A percentile compares a stretch with the other conserved stretches of the same genome.
These are phyloP conservation scores for Platycheirus albimanus DNA, from an alignment of 2,888 invertebrate species.

Conservation along the genomic window DNA sequence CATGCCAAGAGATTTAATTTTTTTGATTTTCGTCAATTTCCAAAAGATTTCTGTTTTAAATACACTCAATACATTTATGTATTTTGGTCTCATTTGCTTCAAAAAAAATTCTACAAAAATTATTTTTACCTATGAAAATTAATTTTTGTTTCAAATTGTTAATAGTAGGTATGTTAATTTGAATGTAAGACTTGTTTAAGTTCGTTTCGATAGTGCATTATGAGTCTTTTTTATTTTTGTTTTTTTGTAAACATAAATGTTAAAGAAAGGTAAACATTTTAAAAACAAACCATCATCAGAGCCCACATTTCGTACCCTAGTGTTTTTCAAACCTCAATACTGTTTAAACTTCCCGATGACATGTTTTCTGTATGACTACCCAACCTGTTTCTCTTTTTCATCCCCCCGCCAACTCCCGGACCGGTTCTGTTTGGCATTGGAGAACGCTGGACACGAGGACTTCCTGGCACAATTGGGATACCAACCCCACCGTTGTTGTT, in stretches of 20 bases:
- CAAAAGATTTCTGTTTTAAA: no score
- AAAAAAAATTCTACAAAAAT: no score
- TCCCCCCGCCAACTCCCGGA: conserved; percentile 59
- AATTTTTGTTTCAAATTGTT: conserved; percentile 23
- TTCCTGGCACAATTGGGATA: conserved; percentile 80
- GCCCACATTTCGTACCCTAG: conserved; percentile 5
- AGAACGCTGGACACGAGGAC: conserved; percentile 82
- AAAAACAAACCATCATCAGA: conserved; percentile 29
- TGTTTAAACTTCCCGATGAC: conserved; percentile 83
- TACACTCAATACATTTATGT: no score
- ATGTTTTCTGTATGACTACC: conserved; percentile 83
- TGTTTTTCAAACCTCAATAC: conserved; percentile 81
- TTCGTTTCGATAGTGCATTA: no score
- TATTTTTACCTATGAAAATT: no score
- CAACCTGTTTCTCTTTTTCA: conserved; percentile 81
- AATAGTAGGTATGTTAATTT: conserved; percentile 1
- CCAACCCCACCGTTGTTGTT: conserved; percentile 79
- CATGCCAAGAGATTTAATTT: no score
- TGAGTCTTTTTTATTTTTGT: background rate
- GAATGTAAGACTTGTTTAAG: background rate
- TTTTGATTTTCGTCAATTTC: no score
- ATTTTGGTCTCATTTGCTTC: no score
- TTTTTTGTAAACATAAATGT: background rate
- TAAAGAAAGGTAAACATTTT: background rate
- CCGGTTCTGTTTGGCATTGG: conserved; percentile 81